Base-by-base conservation (phyloP, 1,140 invertebrate species). In the Thaumatotibia leucotreta region DNA sequence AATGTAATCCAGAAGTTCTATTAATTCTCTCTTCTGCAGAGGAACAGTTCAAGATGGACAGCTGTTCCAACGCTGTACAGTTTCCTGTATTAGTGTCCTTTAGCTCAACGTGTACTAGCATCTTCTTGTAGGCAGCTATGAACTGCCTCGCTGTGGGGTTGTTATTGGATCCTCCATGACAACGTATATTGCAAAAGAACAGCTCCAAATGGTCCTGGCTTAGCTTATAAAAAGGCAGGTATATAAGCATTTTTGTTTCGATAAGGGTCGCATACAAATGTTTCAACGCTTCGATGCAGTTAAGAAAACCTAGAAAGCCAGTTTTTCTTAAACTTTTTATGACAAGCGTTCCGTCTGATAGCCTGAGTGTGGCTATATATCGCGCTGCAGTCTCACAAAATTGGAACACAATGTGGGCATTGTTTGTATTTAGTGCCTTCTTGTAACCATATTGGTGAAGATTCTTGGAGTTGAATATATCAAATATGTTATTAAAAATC, bases 401-500 rank as follows among this genome's bases (percentile, higher is more conserved):
- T 2, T 32, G 6, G 27, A 54, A 64, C 27, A 65, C 32, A 14
- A 54, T 4, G 3, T 9, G 11, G 3, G 54, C 20, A 65, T 72
- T 72, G 1, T 58, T 64, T 58, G 33, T 58, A 22, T 32, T 66
- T 22, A 70, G 23, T 3, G 64, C 6, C n/a, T 64, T 70, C 58
- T 67, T 68, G 33, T 65, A 68, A 24, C 50, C 27, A 39, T 11
- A 65, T 33, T 45, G 10, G 39, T 65, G 11, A 10, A 52, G n/a
- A 22, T 45, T 66, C 20, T 52, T 54, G 22, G 61, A 62, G 61
- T 70, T 61, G 5, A 70, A 52, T 27, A 70, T 67, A 23, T 69
- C 65, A 65, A 73, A 73, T 5, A 69, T 10, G 31, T 70, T 61
- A 61, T 69, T 73, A 20, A 67, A 52, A 10, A 67, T 33, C 10